Percentiles rank a stretch among this genome's conserved stretches.
Conservation (phyloP, 2,797 vertebrate species). For the Forpus xanthops region DNA sequence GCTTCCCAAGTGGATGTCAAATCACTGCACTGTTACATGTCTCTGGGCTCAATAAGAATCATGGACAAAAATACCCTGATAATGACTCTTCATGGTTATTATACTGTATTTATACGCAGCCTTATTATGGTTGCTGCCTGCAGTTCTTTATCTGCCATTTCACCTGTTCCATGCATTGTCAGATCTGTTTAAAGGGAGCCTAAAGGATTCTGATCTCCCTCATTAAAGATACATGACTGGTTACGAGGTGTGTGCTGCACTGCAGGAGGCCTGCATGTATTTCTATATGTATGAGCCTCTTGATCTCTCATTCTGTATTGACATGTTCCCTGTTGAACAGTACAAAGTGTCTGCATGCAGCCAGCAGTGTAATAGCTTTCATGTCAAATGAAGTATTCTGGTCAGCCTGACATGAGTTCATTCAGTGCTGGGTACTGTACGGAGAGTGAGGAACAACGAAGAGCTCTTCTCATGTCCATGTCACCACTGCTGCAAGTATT, state of each 20-base stretch:
- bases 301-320: background rate
- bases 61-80: background rate
- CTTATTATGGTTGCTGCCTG: accelerated
- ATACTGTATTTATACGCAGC: background rate
- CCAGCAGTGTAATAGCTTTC: background rate
- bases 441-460: background rate
- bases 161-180: background rate
- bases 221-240: accelerated
- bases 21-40: background rate
- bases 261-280: accelerated
- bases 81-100: background rate
- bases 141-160: background rate
- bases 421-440: background rate
- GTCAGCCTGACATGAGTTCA: background rate
- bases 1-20: background rate
- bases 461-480: background rate
- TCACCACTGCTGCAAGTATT: background rate
- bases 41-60: background rate
- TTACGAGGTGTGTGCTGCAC: background rate
- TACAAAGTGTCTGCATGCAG: background rate
- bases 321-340: background rate
- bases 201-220: background rate
- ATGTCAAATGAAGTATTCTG: background rate
- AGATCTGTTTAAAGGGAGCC: background rate
- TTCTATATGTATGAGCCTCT: background rate